A percentile compares a stretch with the other conserved stretches of the same genome.
phyloP scores from a whole-genome alignment of 2,113 vertebrate species.

The Pterocles burchelli region DNA sequence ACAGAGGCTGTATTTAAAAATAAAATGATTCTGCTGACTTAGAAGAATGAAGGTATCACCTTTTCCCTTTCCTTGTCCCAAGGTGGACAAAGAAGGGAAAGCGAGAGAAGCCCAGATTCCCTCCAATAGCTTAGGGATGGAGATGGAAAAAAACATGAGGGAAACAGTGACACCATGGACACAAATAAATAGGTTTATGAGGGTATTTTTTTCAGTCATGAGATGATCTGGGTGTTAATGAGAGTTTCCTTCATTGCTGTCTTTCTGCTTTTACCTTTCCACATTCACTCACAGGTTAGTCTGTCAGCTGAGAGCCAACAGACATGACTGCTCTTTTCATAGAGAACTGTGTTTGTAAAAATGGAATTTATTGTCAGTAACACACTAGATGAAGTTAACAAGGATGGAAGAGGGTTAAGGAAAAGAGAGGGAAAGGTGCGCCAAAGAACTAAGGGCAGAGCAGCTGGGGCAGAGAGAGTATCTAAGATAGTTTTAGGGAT shows the following conservation, averaged over 20 bases:
- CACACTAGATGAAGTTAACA: not conserved
- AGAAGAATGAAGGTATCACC: not conserved
- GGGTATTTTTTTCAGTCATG: not conserved
- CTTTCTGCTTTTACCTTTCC: not conserved
- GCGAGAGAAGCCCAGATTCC: not conserved
- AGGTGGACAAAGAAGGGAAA: not conserved
- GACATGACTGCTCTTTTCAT: not conserved
- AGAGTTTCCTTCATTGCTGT: not conserved
- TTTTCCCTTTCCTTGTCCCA: not conserved
- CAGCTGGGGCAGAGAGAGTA: fast-evolving
- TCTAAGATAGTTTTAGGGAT: not conserved
- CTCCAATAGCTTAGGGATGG: fast-evolving
- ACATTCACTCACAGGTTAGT: not conserved
- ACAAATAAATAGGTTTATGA: not conserved
- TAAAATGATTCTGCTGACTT: conserved; percentile 22
- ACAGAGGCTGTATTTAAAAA: conserved; percentile 34
- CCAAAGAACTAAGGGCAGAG: not conserved
- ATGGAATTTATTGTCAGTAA: not conserved
- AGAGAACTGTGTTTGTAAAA: not conserved
- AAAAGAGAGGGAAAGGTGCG: not conserved
- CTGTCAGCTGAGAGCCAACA: not conserved
- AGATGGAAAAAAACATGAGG: not conserved
- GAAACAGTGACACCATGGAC: not conserved
- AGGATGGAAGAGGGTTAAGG: not conserved
- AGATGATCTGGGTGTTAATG: not conserved